Evolutionary conservation across 2,113 vertebrate genomes (phyloP).

Genomic region (Phrynocephalus versicolor): DNA sequence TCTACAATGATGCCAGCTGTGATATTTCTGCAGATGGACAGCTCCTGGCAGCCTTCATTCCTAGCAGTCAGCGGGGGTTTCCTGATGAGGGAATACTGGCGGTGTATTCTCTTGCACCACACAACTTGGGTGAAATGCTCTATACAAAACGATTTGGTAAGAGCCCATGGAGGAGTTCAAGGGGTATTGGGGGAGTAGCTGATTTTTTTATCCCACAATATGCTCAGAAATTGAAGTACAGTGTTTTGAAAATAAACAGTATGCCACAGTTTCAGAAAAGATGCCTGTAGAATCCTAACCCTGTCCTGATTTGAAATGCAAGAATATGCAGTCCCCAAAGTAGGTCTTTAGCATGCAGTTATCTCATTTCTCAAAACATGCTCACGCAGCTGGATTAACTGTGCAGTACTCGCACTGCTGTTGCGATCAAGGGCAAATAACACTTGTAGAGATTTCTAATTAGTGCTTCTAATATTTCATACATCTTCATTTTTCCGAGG

Average conservation of each 20-base stretch:
- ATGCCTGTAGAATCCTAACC: not conserved
- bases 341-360: not conserved
- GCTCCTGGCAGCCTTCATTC: constrained; percentile 96
- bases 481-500: not conserved
- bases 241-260: not conserved
- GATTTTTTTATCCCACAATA: constrained; percentile 4
- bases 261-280: not conserved
- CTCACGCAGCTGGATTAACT: not conserved
- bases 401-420: not conserved
- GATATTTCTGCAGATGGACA: constrained; percentile 97
- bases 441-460: not conserved
- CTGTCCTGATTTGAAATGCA: not conserved
- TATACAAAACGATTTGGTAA: constrained; percentile 98
- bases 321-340: not conserved
- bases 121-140: constrained; percentile 99
- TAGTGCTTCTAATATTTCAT: not conserved
- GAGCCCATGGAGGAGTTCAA: constrained; percentile 51
- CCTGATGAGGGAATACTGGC: constrained; percentile 97
- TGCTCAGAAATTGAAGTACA: not conserved
- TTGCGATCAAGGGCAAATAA: too few species aligned
- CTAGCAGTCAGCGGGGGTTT: constrained; percentile 96
- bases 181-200: not conserved
- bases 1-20: constrained; percentile 98
- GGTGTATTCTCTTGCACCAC: constrained; percentile 95
- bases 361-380: not conserved